A percentile compares a stretch with the other conserved stretches of the same genome.
These are phyloP conservation scores for Catocala sponsa DNA, from an alignment of 2,888 invertebrate genomes.

Conservation along the genomic window DNA sequence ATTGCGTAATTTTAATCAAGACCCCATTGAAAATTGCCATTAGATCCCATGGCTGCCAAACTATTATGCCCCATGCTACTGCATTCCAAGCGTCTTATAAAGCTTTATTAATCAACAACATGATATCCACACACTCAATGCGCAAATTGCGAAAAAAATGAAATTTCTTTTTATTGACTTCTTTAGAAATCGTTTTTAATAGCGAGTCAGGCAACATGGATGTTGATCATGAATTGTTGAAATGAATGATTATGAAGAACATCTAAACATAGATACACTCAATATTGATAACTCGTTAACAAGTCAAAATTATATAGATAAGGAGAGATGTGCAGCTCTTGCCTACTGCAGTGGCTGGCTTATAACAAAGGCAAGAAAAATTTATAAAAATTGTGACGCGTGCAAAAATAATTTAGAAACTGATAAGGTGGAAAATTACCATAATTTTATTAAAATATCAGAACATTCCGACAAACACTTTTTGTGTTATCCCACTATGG, in stretches of 20 bases:
- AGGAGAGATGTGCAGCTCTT: neutral
- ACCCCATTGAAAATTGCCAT: neutral
- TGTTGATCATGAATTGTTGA: neutral
- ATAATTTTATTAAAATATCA: neutral
- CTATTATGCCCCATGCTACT: neutral
- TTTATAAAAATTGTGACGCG: neutral
- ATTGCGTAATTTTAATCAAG: neutral
- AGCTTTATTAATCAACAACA: neutral
- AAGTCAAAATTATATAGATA: neutral
- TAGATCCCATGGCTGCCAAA: neutral
- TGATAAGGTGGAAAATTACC: neutral
- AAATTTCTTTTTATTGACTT: neutral
- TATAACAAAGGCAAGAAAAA: neutral
- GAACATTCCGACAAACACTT: neutral
- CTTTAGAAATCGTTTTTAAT: neutral
- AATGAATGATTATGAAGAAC: too few species aligned
- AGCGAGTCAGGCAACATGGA: neutral
- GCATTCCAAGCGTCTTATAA: neutral
- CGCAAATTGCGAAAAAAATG: neutral
- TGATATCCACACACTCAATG: neutral
- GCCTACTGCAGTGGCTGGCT: neutral
- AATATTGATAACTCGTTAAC: neutral
- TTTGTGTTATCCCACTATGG: neutral
- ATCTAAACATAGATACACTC: neutral
- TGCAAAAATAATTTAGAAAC: neutral